phyloP scores from a whole-genome alignment of 2,113 vertebrate species.

The Clarias batrachus region DNA sequence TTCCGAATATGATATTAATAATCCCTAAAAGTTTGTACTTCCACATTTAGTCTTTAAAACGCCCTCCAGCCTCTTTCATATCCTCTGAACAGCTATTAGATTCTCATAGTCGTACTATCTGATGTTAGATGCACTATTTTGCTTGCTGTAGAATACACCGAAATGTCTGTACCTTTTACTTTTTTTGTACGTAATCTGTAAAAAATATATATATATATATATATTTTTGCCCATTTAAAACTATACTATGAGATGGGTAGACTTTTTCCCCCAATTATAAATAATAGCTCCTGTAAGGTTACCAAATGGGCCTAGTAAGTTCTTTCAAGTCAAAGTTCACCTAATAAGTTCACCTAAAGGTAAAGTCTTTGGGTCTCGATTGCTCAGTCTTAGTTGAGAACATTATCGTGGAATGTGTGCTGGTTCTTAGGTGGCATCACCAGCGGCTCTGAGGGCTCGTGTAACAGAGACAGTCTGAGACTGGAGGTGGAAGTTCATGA shows the following conservation, averaged over 20 bases:
- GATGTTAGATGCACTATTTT: not conserved
- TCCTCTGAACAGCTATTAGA: not conserved
- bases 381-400: not conserved
- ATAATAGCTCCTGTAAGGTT: not conserved
- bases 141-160: not conserved
- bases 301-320: not conserved
- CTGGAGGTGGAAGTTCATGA: conserved; percentile 79
- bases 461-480: conserved; percentile 85
- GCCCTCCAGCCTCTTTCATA: not conserved
- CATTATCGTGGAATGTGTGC: not conserved
- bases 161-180: not conserved
- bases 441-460: conserved; percentile 83
- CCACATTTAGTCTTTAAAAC: not conserved
- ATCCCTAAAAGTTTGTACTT: not conserved
- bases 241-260: not conserved
- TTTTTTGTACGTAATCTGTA: not conserved
- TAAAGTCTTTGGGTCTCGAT: not conserved
- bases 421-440: conserved; percentile 81
- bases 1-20: not conserved
- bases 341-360: not conserved
- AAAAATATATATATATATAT: no score
- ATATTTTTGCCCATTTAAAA: not conserved
- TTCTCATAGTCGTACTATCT: not conserved
- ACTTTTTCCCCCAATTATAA: not conserved
- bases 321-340: no score